Base-by-base conservation (phyloP, 2,888 invertebrate genomes). In the Stomorhina lunata region DNA sequence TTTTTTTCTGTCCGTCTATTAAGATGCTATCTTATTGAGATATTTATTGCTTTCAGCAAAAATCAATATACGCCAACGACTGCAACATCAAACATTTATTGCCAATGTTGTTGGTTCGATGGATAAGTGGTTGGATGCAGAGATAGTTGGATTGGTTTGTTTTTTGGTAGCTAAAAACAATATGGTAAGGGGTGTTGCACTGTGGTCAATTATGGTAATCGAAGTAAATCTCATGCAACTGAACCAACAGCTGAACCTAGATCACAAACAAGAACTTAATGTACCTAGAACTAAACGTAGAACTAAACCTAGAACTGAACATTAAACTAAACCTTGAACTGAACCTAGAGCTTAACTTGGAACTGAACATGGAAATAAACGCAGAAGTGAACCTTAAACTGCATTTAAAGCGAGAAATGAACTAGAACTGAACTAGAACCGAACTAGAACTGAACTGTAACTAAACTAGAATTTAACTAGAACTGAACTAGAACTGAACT, bases 11-110 rank as follows among this genome's bases (percentile, higher is more conserved):
- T 81, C 81, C 45, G 61, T 75, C 77, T 53, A 43, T 78, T 57
- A 75, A 66, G 82, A 82, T 82, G 82, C 69, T 82, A 82, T 82
- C 82, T 79, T 79, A 82, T 82, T 82, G 82, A 82, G 82, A 82
- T 82, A 82, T 82, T 82, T 82, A 82, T 82, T 82, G 82, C 82
- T 79, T 82, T 82, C 79, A 82, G 59, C 72, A 37, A 73, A 66
- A 73, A 79, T 75, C 78, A 82, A 73, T 81, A 75, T 57, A 75
- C 63, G 69, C 63, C 66, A 77, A 68, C 57, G 77, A 76, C 68
- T 55, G 15, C 63, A 68, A 37, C 63, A 68, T 32, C 53, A 72
- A 68, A 75, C 48, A 76, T 59, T 75, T 76, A 65, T 65, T 76
- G 69, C 55, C 65, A 80, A 76, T 65, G 57, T 45, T 57, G 27